phyloP scores from a whole-genome alignment of 2,888 invertebrate genomes.

The Bellardia bayeri region DNA sequence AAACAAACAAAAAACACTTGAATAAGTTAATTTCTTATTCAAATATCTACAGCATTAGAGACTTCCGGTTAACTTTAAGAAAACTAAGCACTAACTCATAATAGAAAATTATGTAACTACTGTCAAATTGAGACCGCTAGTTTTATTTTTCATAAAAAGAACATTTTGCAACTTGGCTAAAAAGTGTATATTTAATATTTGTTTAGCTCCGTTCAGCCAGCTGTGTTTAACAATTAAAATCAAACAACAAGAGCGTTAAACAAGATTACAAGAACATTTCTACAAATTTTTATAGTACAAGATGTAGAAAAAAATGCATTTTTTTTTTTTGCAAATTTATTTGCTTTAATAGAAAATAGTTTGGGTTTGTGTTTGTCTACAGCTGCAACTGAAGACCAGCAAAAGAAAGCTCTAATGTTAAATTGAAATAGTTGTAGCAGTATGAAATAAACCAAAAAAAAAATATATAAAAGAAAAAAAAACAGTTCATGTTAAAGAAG shows the following conservation, averaged over 20 bases:
- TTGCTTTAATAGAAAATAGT: slow-evolving; percentile 23
- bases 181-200: slow-evolving; percentile 14
- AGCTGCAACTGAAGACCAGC: slow-evolving; percentile 54
- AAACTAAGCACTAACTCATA: slow-evolving; percentile 52
- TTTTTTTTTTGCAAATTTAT: not conserved
- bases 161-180: slow-evolving; percentile 30
- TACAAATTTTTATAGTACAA: slow-evolving; percentile 36
- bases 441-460: slow-evolving; percentile 38
- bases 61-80: slow-evolving; percentile 62
- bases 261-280: slow-evolving; percentile 60
- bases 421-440: slow-evolving; percentile 45
- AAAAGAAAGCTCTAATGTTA: slow-evolving; percentile 24
- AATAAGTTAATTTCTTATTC: slow-evolving; percentile 31
- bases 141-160: slow-evolving; percentile 20
- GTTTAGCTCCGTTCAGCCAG: slow-evolving; percentile 40
- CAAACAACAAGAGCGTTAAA: slow-evolving; percentile 56
- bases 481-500: slow-evolving; percentile 10
- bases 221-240: slow-evolving; percentile 72
- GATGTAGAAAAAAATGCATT: not conserved
- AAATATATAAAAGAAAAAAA: slow-evolving; percentile 25
- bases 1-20: not conserved
- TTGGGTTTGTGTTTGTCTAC: slow-evolving; percentile 1
- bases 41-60: slow-evolving; percentile 14
- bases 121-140: slow-evolving; percentile 58
- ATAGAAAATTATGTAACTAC: slow-evolving; percentile 69